phyloP scores from a whole-genome alignment of 2,113 vertebrate genomes.

The Ammodytes dubius region DNA sequence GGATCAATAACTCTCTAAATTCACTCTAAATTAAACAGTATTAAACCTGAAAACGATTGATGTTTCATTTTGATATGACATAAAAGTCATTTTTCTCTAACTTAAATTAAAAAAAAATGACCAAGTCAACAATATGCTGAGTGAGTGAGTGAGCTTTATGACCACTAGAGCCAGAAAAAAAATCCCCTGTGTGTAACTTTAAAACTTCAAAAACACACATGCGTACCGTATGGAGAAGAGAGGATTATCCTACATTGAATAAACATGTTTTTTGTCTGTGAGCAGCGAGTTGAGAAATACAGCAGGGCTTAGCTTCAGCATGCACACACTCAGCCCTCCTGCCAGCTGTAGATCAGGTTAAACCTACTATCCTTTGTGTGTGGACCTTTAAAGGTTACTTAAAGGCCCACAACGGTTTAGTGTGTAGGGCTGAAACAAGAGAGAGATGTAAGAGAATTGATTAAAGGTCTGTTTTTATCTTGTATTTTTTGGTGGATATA shows the following conservation, averaged over 20 bases:
- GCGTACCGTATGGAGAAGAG: background rate
- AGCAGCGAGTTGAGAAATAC: background rate
- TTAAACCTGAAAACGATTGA: no score
- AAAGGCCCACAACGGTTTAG: conserved; percentile 3
- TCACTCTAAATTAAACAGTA: no score
- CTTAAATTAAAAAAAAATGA: background rate
- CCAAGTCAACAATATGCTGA: background rate
- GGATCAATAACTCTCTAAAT: no score
- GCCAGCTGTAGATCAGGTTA: background rate
- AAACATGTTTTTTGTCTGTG: conserved; percentile 7
- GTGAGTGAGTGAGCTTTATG: conserved; percentile 22
- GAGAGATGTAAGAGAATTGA: background rate
- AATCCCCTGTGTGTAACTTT: background rate
- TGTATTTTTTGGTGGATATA: background rate
- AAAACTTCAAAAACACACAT: conserved; percentile 21
- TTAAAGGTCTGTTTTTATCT: background rate
- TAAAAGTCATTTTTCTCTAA: background rate
- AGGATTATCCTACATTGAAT: background rate
- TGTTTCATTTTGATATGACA: no score
- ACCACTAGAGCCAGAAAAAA: background rate
- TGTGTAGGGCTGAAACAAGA: background rate
- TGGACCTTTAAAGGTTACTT: background rate
- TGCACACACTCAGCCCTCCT: background rate
- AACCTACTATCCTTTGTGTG: background rate
- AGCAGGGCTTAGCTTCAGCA: background rate